Evolutionary conservation across 2,888 invertebrate genomes (phyloP), one percentile per base, ranked within the genome.

Genomic region (Eledona agricola): DNA sequence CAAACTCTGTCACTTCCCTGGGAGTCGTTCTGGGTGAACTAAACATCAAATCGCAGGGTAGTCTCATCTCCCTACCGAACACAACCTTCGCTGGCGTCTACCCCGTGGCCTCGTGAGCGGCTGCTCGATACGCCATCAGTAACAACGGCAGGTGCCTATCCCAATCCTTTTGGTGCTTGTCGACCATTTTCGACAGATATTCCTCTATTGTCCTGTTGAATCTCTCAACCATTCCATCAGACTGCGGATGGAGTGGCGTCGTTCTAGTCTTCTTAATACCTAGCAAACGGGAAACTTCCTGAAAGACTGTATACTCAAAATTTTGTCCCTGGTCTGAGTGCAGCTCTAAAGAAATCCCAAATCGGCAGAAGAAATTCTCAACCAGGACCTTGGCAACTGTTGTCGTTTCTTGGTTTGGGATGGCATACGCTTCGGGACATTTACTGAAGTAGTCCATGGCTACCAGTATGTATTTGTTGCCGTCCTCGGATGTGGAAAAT

Each of bases 311-410:
- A 4, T 60, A 64, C 25, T 68, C 62, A 19, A 66, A 71, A 40
- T 66, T 65, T 12, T 59, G 22, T n/a, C 65, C 69, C 57, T 71
- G 62, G 34, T 69, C 66, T 1, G 64, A 57, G 40, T 64, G 58
- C 1, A 64, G 31, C 6, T 58, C 55, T 9, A 45, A 7, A 1
- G 63, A 57, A 0, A 56, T 28, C 5, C 64, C 64, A 16, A 57
- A 61, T 11, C 57, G 37, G 17, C 55, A 51, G 10, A 65, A 29
- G 2, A 60, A 22, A 11, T 65, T 20, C 5, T 51, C 50, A 4
- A 65, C 59, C 7, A 67, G 40, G 4, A 29, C 51, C 15, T 54
- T 35, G 0, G 72, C 70, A 4, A 71, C 57, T 0, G 70, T 70
- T 4, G 51, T 51, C 0, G 72, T 59, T 25, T 61, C 60, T 10